phyloP scores from a whole-genome alignment of 1,140 invertebrate species.

The Scaptomyza hsui region DNA sequence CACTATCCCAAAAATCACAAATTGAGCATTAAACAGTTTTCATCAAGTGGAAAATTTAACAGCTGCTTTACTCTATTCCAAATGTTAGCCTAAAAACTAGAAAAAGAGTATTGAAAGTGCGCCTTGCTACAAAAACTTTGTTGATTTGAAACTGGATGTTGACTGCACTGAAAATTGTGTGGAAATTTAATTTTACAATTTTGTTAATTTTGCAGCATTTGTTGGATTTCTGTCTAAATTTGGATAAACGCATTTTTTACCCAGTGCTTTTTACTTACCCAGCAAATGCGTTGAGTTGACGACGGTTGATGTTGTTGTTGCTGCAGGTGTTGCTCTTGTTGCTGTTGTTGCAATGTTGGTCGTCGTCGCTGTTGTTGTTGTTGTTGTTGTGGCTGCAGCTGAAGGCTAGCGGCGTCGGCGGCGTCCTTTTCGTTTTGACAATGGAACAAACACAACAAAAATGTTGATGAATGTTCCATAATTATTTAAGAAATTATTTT shows the following conservation, averaged over 20 bases:
- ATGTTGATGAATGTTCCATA: constrained; percentile 81
- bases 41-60: constrained; percentile 4
- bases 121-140: background rate
- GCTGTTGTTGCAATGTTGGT: constrained; percentile 29
- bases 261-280: constrained; percentile 53
- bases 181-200: constrained; percentile 54
- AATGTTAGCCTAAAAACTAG: too few species aligned
- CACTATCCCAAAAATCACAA: constrained; percentile 19
- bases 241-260: background rate
- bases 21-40: background rate
- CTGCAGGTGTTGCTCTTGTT: constrained; percentile 16
- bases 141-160: constrained; percentile 23
- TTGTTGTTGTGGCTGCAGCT: constrained; percentile 53
- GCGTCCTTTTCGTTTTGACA: constrained; percentile 66
- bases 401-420: constrained; percentile 61
- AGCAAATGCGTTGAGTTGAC: constrained; percentile 44
- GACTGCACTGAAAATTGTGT: constrained; percentile 35
- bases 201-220: constrained; percentile 35
- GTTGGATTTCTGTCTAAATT: background rate
- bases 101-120: constrained; percentile 16
- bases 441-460: constrained; percentile 77
- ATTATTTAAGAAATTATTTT: constrained; percentile 65
- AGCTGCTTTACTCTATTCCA: too few species aligned
- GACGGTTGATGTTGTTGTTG: constrained; percentile 28
- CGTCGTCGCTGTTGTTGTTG: constrained; percentile 44